phyloP scores from a whole-genome alignment of 2,113 vertebrate genomes.

The Leucosticte australis region DNA sequence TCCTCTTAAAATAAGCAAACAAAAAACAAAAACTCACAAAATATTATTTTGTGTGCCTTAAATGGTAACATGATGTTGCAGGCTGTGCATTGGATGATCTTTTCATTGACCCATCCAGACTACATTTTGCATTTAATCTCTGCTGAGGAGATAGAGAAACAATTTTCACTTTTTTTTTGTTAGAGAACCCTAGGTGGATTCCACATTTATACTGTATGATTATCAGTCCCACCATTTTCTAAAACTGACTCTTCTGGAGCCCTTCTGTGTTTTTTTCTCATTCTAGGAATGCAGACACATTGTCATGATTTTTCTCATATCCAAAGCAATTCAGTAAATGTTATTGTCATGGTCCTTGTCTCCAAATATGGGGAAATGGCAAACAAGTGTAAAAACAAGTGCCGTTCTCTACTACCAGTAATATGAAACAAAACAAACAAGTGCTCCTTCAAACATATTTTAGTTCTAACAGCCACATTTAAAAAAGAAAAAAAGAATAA shows the following conservation, averaged over 20 bases:
- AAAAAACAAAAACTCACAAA: neutral
- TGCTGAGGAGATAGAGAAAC: slow-evolving; percentile 4
- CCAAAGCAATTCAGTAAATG: neutral
- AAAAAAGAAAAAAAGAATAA: neutral
- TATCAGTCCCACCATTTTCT: neutral
- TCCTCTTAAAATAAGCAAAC: neutral
- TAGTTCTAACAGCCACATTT: slow-evolving; percentile 25
- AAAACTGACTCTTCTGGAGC: neutral
- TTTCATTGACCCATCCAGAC: neutral
- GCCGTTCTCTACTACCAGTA: neutral
- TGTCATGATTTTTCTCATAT: neutral
- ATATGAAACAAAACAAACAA: slow-evolving; percentile 20
- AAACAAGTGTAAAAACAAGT: neutral
- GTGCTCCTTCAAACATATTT: slow-evolving; percentile 15
- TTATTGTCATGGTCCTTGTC: neutral
- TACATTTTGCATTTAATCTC: slow-evolving; percentile 27
- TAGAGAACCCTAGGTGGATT: neutral
- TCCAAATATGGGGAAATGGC: neutral
- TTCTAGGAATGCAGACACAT: neutral
- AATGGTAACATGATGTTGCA: neutral
- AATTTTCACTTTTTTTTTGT: neutral
- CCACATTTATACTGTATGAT: neutral
- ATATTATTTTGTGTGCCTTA: neutral
- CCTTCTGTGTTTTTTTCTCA: neutral
- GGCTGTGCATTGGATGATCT: neutral